These are phyloP conservation scores for Champsocephalus gunnari DNA, from an alignment of 2,797 vertebrate genomes.

Conservation along the genomic window DNA sequence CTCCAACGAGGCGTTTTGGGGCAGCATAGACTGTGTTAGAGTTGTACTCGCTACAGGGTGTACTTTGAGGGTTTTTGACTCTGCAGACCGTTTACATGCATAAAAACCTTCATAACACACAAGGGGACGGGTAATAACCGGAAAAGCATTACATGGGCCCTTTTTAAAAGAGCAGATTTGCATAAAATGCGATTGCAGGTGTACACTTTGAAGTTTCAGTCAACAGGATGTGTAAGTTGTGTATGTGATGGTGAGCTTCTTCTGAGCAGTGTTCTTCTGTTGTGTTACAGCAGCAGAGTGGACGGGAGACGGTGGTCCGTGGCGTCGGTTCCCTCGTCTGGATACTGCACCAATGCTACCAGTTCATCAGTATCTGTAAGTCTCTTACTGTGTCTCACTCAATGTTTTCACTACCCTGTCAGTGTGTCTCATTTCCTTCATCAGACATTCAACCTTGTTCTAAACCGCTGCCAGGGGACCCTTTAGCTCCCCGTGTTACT, in stretches of 20 bases:
- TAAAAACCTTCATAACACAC: no score
- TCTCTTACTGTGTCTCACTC: conserved; percentile 3
- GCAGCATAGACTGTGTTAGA: no score
- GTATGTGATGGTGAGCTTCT: background rate
- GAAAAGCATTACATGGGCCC: no score
- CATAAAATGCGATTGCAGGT: background rate
- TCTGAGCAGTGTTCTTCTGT: conserved; percentile 31
- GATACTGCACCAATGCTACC: conserved; percentile 95
- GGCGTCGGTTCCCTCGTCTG: conserved; percentile 93
- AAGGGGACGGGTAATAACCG: no score
- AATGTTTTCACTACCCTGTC: background rate
- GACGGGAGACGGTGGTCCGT: conserved; percentile 95
- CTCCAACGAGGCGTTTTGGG: no score
- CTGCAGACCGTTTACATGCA: no score
- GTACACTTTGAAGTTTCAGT: conserved; percentile 17
- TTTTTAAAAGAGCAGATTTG: background rate
- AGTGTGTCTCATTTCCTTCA: conserved; percentile 20
- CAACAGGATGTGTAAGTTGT: conserved; percentile 33
- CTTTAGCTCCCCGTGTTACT: conserved; percentile 42
- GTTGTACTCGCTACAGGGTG: no score
- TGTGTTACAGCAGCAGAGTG: conserved; percentile 80
- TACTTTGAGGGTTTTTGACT: no score
- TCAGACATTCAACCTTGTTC: conserved; percentile 34
- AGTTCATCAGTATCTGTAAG: conserved; percentile 94
- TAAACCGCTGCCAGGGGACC: conserved; percentile 36